Evolutionary conservation across 2,888 invertebrate species (phyloP), one percentile per base, ranked within the genome.

Genomic region (Petrophora chlorosata): DNA sequence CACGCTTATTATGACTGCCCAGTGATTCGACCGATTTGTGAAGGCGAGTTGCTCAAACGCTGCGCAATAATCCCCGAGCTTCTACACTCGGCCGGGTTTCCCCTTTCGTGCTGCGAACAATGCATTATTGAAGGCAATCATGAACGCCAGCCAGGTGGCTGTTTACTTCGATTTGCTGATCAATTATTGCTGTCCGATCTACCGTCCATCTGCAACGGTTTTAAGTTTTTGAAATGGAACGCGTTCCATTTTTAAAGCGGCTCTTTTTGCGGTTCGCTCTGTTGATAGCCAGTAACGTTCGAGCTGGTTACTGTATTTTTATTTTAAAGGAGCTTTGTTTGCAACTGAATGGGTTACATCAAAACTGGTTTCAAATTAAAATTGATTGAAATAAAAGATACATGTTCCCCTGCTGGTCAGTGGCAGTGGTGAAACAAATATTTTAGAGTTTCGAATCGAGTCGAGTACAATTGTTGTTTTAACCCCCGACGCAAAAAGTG

Each of bases 121-220:
- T 83, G 79, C 80, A 83, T 84, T 84, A 83, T 82, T 79, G 79
- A 78, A 76, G 79, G 75, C 82, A 82, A 83, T 85, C 81, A 78
- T 76, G 77, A 72, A 63, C 69, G 67, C 61, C 65, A 61, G 70
- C 76, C 82, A 82, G 82, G 78, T 82, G 80, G 74, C 67, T 76
- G 82, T 81, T 81, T 79, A 68, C 78, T 68, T 74, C 79, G 79
- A 80, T 79, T 79, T 78, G 70, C 79, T 79, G 78, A 81, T 84
- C 82, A 82, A 84, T 84, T 84, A 85, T 84, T 79, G 68, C 73
- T 61, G 52, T 61, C 60, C 58, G 61, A 63, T 65, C 54, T 58
- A 59, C 52, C 50, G 49, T 47, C 48, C 57, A 30, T 38, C 48
- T 38, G 63, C 64, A 56, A 55, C 58, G 62, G 43, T 50, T 63